Percentiles rank a stretch among this genome's conserved stretches.
These are phyloP conservation scores for Ammodytes marinus DNA, from an alignment of 2,113 vertebrate genomes.

Conservation along the genomic window DNA sequence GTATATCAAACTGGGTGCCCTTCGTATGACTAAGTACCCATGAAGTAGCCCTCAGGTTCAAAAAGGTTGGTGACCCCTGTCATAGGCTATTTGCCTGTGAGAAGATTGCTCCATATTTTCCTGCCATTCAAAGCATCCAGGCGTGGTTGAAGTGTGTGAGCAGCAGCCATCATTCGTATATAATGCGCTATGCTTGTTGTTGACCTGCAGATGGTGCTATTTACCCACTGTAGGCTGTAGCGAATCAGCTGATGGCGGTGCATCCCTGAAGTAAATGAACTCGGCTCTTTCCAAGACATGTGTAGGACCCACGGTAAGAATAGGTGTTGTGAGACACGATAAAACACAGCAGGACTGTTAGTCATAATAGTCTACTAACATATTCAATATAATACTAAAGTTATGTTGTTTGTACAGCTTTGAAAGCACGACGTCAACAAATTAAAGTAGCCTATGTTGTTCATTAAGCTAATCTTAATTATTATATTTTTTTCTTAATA, in stretches of 20 bases:
- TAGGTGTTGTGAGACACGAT: conserved; percentile 1
- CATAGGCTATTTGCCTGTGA: too few species aligned
- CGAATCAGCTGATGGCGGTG: background rate
- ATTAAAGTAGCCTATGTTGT: background rate
- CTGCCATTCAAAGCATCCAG: background rate
- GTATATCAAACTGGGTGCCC: too few species aligned
- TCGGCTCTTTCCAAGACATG: background rate
- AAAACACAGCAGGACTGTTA: background rate
- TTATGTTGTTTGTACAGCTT: background rate
- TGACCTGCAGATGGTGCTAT: conserved; percentile 69
- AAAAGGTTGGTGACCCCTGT: too few species aligned
- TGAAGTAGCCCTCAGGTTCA: too few species aligned
- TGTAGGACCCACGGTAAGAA: background rate
- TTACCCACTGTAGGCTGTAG: conserved; percentile 5
- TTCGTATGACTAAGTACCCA: too few species aligned
- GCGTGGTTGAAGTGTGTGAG: background rate
- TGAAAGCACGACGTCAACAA: background rate
- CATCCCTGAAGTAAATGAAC: background rate
- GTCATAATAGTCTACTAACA: too few species aligned
- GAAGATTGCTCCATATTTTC: background rate
- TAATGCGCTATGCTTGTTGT: background rate
- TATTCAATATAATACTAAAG: background rate
- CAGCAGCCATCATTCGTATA: background rate
- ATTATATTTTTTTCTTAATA: background rate
- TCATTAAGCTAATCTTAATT: background rate